Evolutionary conservation across 2,888 invertebrate species (phyloP), one percentile per base, ranked within the genome.

Genomic region (Conops quadrifasciatus): DNA sequence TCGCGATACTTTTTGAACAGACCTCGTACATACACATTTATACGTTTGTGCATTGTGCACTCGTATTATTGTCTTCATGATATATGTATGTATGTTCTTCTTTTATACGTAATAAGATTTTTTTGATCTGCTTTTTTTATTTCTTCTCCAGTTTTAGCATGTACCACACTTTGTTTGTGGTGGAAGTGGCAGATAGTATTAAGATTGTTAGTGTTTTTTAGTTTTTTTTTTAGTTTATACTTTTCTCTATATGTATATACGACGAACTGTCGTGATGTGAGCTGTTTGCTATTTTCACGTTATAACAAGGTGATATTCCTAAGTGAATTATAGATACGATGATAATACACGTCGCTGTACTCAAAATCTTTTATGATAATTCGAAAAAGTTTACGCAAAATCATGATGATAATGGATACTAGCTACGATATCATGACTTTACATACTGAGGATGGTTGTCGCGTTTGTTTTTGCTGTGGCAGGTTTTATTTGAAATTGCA

Each of bases 281-380:
- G 36, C 36, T 36, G 36, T 9, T 36, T 36, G 9, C 36, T 36
- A 36, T 36, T 36, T 36, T 36, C 47, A 45, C n/a, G 77, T 76
- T 75, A 77, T 79, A 80, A 78, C 77, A 78, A 77, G 36, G 9
- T 36, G 36, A 36, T 36, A 36, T 7, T 36, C 76, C 77, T 78
- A 66, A 78, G 56, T 21, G 24, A 11, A 56, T 15, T 28, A 79
- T 80, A 51, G 79, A 78, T 78, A 80, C 77, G 78, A 77, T 78
- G 79, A 79, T 77, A 78, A 81, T 82, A 82, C 82, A 83, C 84
- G 82, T 83, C 78, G 78, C 79, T 77, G 80, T 80, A 80, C 79
- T 82, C 78, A 83, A 83, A 83, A 80, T 80, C 81, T 82, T 82
- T 83, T 83, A 83, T 79, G 82, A 81, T 78, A 80, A 77, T 71